Percentiles rank a stretch among this genome's conserved stretches.
Conservation (phyloP, 2,888 invertebrate species). For the Drosophila phalerata region DNA sequence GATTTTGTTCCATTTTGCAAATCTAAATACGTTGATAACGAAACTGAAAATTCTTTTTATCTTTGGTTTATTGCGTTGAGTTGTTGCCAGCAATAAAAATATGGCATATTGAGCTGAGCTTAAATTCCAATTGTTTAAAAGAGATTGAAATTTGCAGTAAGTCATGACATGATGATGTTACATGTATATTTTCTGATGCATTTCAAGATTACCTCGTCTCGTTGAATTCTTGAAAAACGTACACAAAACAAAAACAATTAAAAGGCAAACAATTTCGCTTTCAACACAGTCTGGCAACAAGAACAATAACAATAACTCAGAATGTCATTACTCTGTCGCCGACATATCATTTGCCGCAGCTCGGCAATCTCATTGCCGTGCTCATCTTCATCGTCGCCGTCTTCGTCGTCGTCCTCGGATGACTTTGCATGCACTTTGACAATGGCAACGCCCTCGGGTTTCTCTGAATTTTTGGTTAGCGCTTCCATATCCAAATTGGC, state of each 20-base stretch:
- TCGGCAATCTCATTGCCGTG: conserved; percentile 7
- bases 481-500: conserved; percentile 77
- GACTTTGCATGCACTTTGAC: conserved; percentile 69
- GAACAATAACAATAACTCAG: conserved; percentile 27
- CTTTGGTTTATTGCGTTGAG: conserved; percentile 23
- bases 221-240: conserved; percentile 12
- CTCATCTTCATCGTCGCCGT: neutral
- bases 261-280: conserved; percentile 64
- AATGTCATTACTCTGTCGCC: conserved; percentile 71
- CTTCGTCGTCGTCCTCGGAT: conserved; percentile 17
- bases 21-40: conserved; percentile 12
- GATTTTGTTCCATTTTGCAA: conserved; percentile 29
- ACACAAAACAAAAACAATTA: conserved; percentile 56
- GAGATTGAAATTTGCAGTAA: conserved; percentile 19
- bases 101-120: conserved; percentile 7
- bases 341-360: conserved; percentile 39
- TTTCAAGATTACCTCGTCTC: conserved; percentile 35
- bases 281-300: conserved; percentile 47
- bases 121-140: conserved; percentile 23
- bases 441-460: conserved; percentile 67
- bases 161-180: conserved; percentile 13
- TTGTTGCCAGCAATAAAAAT: conserved; percentile 27
- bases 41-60: conserved; percentile 13
- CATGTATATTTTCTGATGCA: conserved; percentile 13
- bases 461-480: conserved; percentile 62